phyloP scores from a whole-genome alignment of 2,888 invertebrate species.

The Cheilosia scutellata region DNA sequence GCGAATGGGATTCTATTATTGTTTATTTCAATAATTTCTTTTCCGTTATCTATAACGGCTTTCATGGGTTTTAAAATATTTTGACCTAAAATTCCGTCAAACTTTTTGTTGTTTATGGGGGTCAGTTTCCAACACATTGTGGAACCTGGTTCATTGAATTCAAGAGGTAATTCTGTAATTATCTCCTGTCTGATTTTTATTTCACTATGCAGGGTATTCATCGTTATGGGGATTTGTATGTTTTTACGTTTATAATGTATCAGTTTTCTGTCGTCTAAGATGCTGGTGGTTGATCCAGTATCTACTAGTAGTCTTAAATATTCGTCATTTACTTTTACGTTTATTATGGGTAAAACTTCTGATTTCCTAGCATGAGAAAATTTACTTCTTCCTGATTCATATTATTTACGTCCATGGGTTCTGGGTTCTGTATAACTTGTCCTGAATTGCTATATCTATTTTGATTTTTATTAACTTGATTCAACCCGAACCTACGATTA shows the following conservation, averaged over 20 bases:
- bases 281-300: constrained; percentile 3
- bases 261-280: background rate
- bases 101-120: too few species aligned
- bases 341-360: too few species aligned
- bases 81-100: too few species aligned
- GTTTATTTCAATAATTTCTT: background rate
- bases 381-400: too few species aligned
- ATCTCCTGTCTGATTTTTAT: background rate
- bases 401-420: too few species aligned
- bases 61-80: background rate
- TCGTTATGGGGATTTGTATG: background rate
- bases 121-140: too few species aligned
- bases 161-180: constrained; percentile 18
- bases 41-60: constrained; percentile 17
- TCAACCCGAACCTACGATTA: constrained; percentile 7
- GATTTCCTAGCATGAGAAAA: too few species aligned
- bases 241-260: background rate
- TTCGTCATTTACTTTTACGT: too few species aligned
- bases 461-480: background rate
- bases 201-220: constrained; percentile 11
- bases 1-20: background rate
- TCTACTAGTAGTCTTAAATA: too few species aligned
- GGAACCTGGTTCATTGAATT: constrained; percentile 22
- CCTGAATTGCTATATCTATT: background rate
- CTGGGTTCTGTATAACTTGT: background rate